Conservation (phyloP, 2,888 invertebrate species). For the Abrostola tripartita region DNA sequence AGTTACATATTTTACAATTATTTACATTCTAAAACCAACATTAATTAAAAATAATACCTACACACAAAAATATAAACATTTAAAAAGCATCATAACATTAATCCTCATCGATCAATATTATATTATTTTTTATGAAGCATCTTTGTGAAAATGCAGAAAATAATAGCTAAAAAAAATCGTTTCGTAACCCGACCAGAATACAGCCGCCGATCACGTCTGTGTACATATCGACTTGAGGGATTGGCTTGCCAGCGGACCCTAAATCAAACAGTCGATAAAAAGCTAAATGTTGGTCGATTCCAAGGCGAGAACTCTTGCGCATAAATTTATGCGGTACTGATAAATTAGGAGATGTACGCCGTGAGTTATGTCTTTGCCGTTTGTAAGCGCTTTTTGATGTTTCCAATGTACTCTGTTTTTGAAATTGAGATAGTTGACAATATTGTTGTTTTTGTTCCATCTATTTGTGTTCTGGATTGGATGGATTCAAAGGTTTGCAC, state of each 20-base stretch:
- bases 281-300: constrained; percentile 88
- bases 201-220: constrained; percentile 55
- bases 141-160: too few species aligned
- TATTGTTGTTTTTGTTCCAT: not conserved
- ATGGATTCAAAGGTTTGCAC: too few species aligned
- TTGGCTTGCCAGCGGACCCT: constrained; percentile 76
- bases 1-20: too few species aligned
- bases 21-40: too few species aligned
- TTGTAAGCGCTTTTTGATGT: constrained; percentile 37
- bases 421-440: not conserved
- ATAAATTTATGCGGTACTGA: constrained; percentile 84
- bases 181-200: constrained; percentile 69
- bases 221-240: constrained; percentile 85
- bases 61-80: too few species aligned
- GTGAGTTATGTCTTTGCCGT: constrained; percentile 75
- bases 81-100: too few species aligned
- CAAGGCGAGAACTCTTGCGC: constrained; percentile 78
- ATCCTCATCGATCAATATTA: too few species aligned
- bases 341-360: constrained; percentile 79
- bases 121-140: too few species aligned
- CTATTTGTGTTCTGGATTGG: not conserved
- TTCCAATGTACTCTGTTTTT: not conserved
- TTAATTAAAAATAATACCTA: too few species aligned
- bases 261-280: constrained; percentile 87
- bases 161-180: too few species aligned